These are phyloP conservation scores for Leptodactylus fallax DNA, from an alignment of 2,797 vertebrate genomes.

Conservation along the genomic window DNA sequence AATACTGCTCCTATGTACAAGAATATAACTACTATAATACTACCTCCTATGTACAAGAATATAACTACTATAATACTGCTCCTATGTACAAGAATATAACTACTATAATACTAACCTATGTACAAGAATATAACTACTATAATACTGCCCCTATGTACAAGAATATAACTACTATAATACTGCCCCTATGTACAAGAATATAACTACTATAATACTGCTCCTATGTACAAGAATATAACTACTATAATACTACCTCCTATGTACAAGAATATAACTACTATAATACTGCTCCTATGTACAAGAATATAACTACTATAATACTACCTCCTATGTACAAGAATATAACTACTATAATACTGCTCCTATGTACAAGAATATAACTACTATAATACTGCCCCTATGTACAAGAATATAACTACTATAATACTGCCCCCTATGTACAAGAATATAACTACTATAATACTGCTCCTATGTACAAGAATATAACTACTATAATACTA, in stretches of 20 bases:
- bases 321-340: background rate
- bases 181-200: slow-evolving; percentile 2
- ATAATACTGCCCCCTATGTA: too few species aligned
- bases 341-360: slow-evolving; percentile 16
- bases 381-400: background rate
- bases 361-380: slow-evolving; percentile 17
- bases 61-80: slow-evolving; percentile 13
- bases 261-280: slow-evolving; percentile 19
- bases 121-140: slow-evolving; percentile 7
- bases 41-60: background rate
- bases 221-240: slow-evolving; percentile 12
- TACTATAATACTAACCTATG: slow-evolving; percentile 4
- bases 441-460: background rate
- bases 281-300: slow-evolving; percentile 17
- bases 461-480: background rate
- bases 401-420: background rate
- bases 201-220: slow-evolving; percentile 9
- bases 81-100: slow-evolving; percentile 4
- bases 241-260: background rate
- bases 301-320: slow-evolving; percentile 20
- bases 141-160: background rate
- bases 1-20: background rate
- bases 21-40: slow-evolving; percentile 26
- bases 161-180: slow-evolving; percentile 18
- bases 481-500: background rate